Base-by-base conservation (phyloP, 2,888 invertebrate species). In the Apocheima hispidaria region DNA sequence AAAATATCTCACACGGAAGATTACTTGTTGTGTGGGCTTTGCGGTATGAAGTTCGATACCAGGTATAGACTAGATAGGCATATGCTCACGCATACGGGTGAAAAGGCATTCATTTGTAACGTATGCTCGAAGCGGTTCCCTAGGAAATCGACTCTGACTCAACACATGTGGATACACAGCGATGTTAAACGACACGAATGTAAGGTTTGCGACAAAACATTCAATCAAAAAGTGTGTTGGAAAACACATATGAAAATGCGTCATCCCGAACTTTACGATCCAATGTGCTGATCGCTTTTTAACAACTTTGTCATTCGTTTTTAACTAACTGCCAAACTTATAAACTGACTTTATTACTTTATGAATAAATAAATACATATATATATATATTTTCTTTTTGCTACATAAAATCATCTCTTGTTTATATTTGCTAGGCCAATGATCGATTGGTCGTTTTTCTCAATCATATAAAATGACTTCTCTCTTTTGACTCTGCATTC, bases 61-160 rank as follows among this genome's bases (percentile, higher is more conserved):
- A 90, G 90, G 56, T 82, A 88, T 14, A 80, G 79, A 53, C 71
- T 94, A n/a, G 82, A 87, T 7, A 86, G 87, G 12, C 94, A 94
- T 63, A 79, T 86, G 77, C 81, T 91, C 1, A 83, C 84, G 0
- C 93, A 94, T 68, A 90, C 92, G 0, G 89, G 87, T 7, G 88
- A 88, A 50, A 92, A 90, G 61, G 79, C 85, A 0, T 93, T 88
- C 57, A 74, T 82, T 12, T 94, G 94, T 63, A 77, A 80, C n/a
- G 81, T 89, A 0, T 94, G 94, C 57, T 71, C 83, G 0, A 93
- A 93, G 56, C 71, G 77, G 0, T 91, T 90, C 66, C 77, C 82
- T 1, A 75, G 87, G 18, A 87, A 87, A 65, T 83, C 83, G n/a
- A 84, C 82, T 1, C 64, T 91, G 21, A 72, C 70, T 1, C 83